Conservation (phyloP, 30 jellyfish, hydroid and myxozoan species). For the Hydra vulgaris region DNA sequence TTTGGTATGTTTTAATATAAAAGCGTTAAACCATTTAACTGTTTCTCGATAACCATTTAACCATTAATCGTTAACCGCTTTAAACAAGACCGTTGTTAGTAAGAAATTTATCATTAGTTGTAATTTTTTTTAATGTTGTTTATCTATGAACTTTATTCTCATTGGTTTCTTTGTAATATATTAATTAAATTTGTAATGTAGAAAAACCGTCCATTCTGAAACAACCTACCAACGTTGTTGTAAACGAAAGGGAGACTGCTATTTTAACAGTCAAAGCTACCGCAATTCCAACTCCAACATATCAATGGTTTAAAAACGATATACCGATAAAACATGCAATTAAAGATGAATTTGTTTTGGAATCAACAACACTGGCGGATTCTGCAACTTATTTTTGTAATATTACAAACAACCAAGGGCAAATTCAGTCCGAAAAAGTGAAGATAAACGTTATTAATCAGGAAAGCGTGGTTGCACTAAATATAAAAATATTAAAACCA, state of each 20-base stretch:
- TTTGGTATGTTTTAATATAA: too few species aligned
- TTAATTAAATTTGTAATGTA: too few species aligned
- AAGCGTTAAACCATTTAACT: too few species aligned
- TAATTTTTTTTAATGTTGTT: too few species aligned
- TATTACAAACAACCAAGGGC: not conserved
- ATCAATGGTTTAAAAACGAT: constrained; percentile 20
- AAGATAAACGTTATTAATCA: constrained; percentile 3
- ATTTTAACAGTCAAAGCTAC: constrained; percentile 2
- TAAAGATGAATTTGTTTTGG: not conserved
- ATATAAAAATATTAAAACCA: constrained; percentile 1
- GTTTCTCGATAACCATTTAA: too few species aligned
- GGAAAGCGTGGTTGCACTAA: constrained; percentile 11
- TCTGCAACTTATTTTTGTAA: constrained; percentile 3
- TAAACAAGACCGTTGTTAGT: too few species aligned
- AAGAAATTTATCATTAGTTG: too few species aligned
- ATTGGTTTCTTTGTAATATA: too few species aligned
- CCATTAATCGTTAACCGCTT: too few species aligned
- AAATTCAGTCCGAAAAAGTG: not conserved
- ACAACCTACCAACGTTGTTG: constrained; percentile 4
- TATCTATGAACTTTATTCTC: too few species aligned
- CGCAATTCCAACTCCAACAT: constrained; percentile 11
- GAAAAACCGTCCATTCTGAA: constrained; percentile 6
- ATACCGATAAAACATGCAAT: not conserved
- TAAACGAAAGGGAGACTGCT: not conserved
- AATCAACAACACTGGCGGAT: not conserved